Base-by-base conservation (phyloP, 2,113 vertebrate species). In the Thryonomys swinderianus region DNA sequence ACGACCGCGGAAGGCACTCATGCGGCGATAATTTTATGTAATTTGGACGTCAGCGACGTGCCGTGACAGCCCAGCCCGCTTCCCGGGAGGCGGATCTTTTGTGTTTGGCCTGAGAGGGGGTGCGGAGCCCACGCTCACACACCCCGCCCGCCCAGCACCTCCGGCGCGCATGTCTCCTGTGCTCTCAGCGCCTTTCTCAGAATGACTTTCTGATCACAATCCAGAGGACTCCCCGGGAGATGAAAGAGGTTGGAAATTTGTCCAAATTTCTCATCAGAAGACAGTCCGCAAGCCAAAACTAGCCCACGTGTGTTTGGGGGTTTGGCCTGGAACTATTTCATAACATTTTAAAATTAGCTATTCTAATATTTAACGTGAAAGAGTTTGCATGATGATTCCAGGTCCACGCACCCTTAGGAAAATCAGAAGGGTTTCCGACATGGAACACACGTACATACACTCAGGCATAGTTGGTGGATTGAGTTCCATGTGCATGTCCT, bases 21-120 rank as follows among this genome's bases (percentile, higher is more conserved):
- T 27, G 82, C 62, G 84, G 93, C 69, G 45, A 92, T 97, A 95
- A 97, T 98, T 94, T 48, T 5, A 25, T 5, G 67, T 76, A 61
- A 96, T 96, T 95, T 92, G 7, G 6, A 85, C 71, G 93, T n/a
- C 69, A 27, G 85, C 2, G 3, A 88, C 71, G 37, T 0, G 1
- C 71, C n/a, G 0, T 1, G 21, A 40, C 7, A 64, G 90, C 34
- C 88, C 55, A 17, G 73, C 69, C 95, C 67, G 88, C 90, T 7
- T 59, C 80, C 53, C 62, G 0, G 51, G 88, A 23, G 92, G 88
- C 13, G 0, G 90, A 1, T 61, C 97, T 74, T 96, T 96, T 91
- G 94, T 93, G 27, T 20, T 92, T 57, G 20, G 40, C 73, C 95
- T n/a, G 55, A 37, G 78, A 74, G 93, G 79, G 96, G 85, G 94